These are phyloP conservation scores for Anolis apletophallus DNA, from an alignment of 2,797 vertebrate species.

Conservation along the genomic window DNA sequence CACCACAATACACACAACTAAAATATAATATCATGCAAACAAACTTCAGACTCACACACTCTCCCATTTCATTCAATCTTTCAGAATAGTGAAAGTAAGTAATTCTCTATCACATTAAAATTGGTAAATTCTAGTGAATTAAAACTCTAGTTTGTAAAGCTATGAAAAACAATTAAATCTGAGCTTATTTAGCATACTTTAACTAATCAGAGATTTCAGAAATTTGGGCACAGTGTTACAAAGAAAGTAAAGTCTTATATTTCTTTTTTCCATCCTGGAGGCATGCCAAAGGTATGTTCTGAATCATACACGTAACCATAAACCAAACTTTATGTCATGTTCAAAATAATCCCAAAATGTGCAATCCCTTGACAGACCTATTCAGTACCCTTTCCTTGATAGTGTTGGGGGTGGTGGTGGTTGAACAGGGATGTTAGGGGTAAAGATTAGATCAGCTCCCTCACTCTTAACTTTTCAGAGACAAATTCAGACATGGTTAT, in stretches of 20 bases:
- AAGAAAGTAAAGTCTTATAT: neutral
- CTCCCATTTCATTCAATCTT: neutral
- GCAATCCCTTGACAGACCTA: neutral
- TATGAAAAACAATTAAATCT: neutral
- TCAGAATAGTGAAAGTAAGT: neutral
- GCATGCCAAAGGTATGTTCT: neutral
- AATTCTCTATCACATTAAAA: neutral
- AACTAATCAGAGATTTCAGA: neutral
- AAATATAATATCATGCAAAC: neutral
- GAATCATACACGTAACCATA: neutral
- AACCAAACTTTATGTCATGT: neutral
- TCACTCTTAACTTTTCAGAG: too few species aligned
- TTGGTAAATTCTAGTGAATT: neutral
- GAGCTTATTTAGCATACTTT: neutral
- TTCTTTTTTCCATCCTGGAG: neutral
- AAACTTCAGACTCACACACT: neutral
- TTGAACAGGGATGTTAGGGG: too few species aligned
- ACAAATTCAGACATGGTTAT: too few species aligned
- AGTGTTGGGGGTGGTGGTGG: too few species aligned
- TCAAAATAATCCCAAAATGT: neutral
- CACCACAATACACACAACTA: neutral
- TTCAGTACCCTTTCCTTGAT: neutral
- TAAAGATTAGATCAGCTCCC: too few species aligned
- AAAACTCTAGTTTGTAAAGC: neutral
- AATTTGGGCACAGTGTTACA: neutral